Evolutionary conservation across 2,888 invertebrate genomes (phyloP).

Genomic region (Cephus sareptanus): DNA sequence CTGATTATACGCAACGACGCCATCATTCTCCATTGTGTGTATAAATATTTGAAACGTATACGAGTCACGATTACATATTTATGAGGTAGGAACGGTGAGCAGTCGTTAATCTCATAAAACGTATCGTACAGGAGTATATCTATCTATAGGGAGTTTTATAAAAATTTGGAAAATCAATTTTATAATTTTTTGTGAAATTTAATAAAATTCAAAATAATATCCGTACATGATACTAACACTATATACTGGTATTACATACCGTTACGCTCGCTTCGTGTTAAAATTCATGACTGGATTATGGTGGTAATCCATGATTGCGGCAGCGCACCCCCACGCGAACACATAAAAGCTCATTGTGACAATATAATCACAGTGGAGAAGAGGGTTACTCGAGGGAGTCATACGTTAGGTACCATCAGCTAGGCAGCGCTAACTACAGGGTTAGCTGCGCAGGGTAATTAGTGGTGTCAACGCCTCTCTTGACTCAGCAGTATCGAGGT

Average conservation of each 20-base stretch:
- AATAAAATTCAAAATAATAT: neutral
- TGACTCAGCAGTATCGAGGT: slow-evolving; percentile 37
- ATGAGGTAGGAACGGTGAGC: neutral
- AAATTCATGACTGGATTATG: neutral
- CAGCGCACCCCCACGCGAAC: neutral
- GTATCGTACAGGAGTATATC: neutral
- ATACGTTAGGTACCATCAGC: slow-evolving; percentile 19
- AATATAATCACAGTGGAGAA: slow-evolving; percentile 39
- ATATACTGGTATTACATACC: neutral
- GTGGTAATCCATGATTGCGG: neutral
- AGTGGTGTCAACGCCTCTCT: slow-evolving; percentile 41
- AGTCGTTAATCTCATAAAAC: neutral
- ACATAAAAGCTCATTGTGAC: slow-evolving; percentile 27
- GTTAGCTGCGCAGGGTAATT: slow-evolving; percentile 35
- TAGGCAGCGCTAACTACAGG: slow-evolving; percentile 5
- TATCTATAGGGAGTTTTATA: neutral
- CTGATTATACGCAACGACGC: slow-evolving; percentile 58
- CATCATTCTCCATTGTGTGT: slow-evolving; percentile 16
- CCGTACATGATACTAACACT: neutral
- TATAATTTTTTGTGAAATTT: neutral
- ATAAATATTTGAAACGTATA: slow-evolving; percentile 6
- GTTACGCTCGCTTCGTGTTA: neutral
- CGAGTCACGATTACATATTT: neutral
- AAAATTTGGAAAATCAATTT: neutral
- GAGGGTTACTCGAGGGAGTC: slow-evolving; percentile 28